phyloP scores from a whole-genome alignment of 1,140 invertebrate genomes.

The Formica selysi region DNA sequence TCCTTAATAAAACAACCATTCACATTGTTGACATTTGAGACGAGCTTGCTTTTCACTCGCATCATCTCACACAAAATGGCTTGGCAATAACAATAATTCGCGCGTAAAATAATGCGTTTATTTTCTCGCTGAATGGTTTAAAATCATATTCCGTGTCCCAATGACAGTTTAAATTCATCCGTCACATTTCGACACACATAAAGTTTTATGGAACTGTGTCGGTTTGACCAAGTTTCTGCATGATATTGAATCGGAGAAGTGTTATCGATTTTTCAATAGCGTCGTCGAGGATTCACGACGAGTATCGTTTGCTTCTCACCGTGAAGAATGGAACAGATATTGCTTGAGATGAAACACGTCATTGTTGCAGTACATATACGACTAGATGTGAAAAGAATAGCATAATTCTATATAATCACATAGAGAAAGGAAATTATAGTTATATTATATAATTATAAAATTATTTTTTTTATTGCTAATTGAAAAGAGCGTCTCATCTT shows the following conservation, averaged over 20 bases:
- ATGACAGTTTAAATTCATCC: not conserved
- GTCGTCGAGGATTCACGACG: not conserved
- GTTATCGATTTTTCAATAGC: slow-evolving; percentile 33
- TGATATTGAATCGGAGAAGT: not conserved
- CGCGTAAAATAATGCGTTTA: not conserved
- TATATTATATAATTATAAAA: too few species aligned
- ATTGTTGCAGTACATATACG: not conserved
- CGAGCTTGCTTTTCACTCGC: not conserved
- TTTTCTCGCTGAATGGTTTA: not conserved
- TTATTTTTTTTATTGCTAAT: too few species aligned
- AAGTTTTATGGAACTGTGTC: slow-evolving; percentile 2
- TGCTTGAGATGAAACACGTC: slow-evolving; percentile 29
- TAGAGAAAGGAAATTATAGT: too few species aligned
- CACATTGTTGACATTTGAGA: not conserved
- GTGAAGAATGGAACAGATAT: slow-evolving; percentile 22
- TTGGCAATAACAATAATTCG: not conserved
- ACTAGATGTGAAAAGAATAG: not conserved
- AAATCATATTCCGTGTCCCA: not conserved
- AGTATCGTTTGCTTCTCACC: not conserved
- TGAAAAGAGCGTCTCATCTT: too few species aligned
- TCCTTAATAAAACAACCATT: slow-evolving; percentile 3
- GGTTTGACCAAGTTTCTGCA: not conserved
- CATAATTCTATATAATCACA: too few species aligned
- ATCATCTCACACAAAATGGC: not conserved
- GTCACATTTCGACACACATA: not conserved